Base-by-base conservation (phyloP, 2,797 vertebrate species). In the Acanthurus lineatus region DNA sequence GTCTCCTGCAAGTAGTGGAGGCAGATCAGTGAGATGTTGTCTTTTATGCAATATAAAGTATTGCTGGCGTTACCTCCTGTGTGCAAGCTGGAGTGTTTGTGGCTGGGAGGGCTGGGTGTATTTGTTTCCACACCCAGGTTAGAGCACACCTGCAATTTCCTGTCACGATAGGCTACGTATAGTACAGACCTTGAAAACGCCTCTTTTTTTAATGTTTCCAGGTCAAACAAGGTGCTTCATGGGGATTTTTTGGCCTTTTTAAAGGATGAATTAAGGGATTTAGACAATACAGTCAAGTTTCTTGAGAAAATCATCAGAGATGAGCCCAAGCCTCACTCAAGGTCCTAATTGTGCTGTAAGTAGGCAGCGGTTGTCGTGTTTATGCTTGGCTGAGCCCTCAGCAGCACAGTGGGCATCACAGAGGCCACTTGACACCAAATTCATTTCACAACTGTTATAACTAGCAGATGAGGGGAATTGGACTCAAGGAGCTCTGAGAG, bases 61-160 rank as follows among this genome's bases (percentile, higher is more conserved):
- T 76, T 1, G 4, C 51, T 61, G 47, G 12, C 75, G 76, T 74
- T 68, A 61, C 49, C 69, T 83, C 72, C 76, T 67, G 38, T 70
- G 73, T 73, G 51, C 35, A 48, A 53, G 25, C 76, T 62, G 73
- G 71, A 82, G 71, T 75, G 86, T 42, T 61, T 63, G 73, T 70
- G 73, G 15, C 60, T 57, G 47, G 67, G 69, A 71, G 68, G 71
- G 86, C 54, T 86, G 70, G 77, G 42, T 79, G 45, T 90, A 79
- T 93, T 91, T 88, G 84, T 69, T 69, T 89, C 88, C 92, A 91
- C 93, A 71, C 92, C 92, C 92, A 89, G 69, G 69, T 85, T 9
- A 76, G 79, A 87, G 86, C 90, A 92, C 93, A 94, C 92, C 93
- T 94, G 93, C 77, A 88, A 91, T 91, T 89, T 92, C 91, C 91